Evolutionary conservation across 1,140 invertebrate species (phyloP).

Genomic region (Eumaeus atala): DNA sequence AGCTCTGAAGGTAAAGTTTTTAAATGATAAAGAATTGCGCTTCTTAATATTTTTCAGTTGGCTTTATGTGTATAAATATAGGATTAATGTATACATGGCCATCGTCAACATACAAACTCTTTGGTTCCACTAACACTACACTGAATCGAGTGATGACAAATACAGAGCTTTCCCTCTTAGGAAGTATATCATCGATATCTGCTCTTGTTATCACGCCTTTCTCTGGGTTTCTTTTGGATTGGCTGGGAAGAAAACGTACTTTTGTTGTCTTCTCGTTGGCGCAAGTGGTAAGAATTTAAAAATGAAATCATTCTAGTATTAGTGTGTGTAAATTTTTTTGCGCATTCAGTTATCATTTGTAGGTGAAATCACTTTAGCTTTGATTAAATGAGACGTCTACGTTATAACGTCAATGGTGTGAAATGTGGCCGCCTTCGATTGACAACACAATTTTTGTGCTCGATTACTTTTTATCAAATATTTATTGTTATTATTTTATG

Average conservation of each 20-base stretch:
- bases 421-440: no score
- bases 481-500: no score
- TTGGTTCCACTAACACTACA: constrained; percentile 17
- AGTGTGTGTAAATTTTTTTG: no score
- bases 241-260: constrained; percentile 16
- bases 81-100: constrained; percentile 11
- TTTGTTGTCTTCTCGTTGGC: constrained; percentile 8
- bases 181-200: constrained; percentile 11
- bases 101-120: constrained; percentile 7
- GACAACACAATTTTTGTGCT: no score
- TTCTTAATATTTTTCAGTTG: neutral
- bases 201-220: constrained; percentile 8
- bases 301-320: no score
- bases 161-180: constrained; percentile 14
- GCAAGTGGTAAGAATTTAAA: constrained; percentile 15
- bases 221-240: constrained; percentile 15
- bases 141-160: constrained; percentile 18
- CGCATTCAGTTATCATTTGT: no score
- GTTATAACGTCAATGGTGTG: no score
- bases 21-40: no score
- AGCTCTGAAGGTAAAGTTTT: no score
- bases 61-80: neutral
- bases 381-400: no score
- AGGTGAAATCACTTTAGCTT: no score
- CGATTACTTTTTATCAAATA: no score